A percentile compares a stretch with the other conserved stretches of the same genome.
phyloP scores from a whole-genome alignment of 2,113 vertebrate species.

The Zosterops japonicus region DNA sequence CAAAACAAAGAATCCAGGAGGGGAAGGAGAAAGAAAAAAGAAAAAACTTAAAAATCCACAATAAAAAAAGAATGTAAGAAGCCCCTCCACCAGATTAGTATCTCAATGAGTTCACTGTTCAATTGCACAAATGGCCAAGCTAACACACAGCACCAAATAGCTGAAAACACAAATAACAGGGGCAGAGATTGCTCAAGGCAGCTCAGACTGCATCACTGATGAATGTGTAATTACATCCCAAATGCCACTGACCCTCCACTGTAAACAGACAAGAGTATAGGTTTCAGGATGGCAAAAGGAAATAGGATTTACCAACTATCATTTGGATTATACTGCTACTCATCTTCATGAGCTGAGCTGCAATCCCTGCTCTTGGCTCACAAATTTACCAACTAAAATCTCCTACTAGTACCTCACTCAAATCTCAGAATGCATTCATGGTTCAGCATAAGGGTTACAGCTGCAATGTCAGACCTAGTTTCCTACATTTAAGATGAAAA shows the following conservation, averaged over 20 bases:
- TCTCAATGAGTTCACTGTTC: not conserved
- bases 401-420: not conserved
- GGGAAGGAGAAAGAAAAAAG: not conserved
- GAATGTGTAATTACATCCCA: not conserved
- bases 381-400: not conserved
- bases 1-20: not conserved
- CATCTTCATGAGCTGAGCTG: not conserved
- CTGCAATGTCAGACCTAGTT: not conserved
- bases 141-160: not conserved
- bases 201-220: not conserved
- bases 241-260: not conserved
- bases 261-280: not conserved
- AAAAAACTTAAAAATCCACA: not conserved
- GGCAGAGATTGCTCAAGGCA: not conserved
- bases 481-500: not conserved
- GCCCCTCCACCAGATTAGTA: not conserved
- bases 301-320: not conserved
- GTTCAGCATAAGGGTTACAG: not conserved
- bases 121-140: not conserved
- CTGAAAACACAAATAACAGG: not conserved
- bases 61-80: not conserved
- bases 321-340: not conserved
- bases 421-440: not conserved
- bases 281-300: not conserved
- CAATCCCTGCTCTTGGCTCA: not conserved